Base-by-base conservation (phyloP, 2,888 invertebrate genomes). In the Nineta flava region DNA sequence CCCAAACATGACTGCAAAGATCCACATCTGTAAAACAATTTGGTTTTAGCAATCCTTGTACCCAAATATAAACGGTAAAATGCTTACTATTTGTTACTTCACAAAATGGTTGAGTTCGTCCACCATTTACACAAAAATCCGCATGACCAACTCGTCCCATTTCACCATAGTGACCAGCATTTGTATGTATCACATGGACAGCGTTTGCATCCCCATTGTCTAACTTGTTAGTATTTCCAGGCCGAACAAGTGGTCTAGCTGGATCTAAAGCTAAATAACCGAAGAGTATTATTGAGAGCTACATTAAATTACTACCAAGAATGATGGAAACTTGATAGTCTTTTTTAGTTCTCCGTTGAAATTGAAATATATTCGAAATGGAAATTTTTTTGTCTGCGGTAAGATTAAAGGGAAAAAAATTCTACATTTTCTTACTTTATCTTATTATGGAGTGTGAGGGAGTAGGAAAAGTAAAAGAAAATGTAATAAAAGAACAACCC, bases 101-200 rank as follows among this genome's bases (percentile, higher is more conserved):
- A 61, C 87, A 87, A 61, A 77, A 85, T 0, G 86, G 86, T 61
- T 85, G 85, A 51, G 77, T 70, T 51, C 76, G 66, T n/a, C 85
- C 86, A 0, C 86, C 86, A 60, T 86, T 87, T 38, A 86, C 75
- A 59, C 86, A 86, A 66, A 87, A 82, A 67, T 86, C 86, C 0
- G 84, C 82, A 61, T 84, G 83, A 0, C 86, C 86, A 4, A 81
- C 72, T 3, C 79, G 69, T 5, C 83, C 81, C 2, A 74, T 75
- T 62, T 86, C 85, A 0, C 86, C 86, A 63, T 86, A 87, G 53
- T 79, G 77, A 1, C 85, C 85, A 0, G 86, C 85, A 62, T 85
- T 86, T 0, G 86, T 86, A 61, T 86, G 87, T 19, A 86, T 71
- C 16, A 84, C 81, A 63, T 85, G 81, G 3, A 87, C 87, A 0